Evolutionary conservation across 2,113 vertebrate species (phyloP), one percentile per base, ranked within the genome.

Genomic region (Porphyrio hochstetteri): DNA sequence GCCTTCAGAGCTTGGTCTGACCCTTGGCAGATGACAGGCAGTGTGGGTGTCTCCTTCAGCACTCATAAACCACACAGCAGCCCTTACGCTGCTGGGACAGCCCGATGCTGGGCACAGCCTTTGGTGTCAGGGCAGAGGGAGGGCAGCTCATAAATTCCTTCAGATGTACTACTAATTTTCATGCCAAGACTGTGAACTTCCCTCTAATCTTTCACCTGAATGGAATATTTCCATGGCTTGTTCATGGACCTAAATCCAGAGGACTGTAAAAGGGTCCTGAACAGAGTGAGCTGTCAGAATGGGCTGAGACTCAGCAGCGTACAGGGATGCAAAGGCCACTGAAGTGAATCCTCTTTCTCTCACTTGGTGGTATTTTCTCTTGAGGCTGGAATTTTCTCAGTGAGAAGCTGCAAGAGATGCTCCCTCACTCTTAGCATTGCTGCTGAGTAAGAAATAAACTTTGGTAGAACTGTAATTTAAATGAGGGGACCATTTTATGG

Each of bases 51-150:
- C 80, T 69, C 36, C 70, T 56, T 71, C 74, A 67, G 23, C 16
- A 5, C 10, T 35, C 27, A 2, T 4, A 38, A 52, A 48, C 20
- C 1, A 0, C 15, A 48, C 4, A 46, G 6, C 6, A 81, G 11
- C 20, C 64, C 27, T 38, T 33, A 10, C 7, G 55, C 31, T 35
- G 23, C 56, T 27, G 52, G 36, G 36, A 8, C 13, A 23, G 8
- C 74, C 29, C 2, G 0, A 31, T 24, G 3, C 33, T 33, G 55
- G 31, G 56, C 53, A 64, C 82, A 79, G 67, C 31, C 18, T 67
- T 60, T 38, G 81, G n/a, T n/a, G 28, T n/a, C 33, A 55, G 55
- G n/a, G 33, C 6, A 1, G 13, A 79, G 16, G 67, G 40, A n/a
- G 9, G 13, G 23, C 24, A 77, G 17, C 31, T 81, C 35, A 21